Evolutionary conservation across 2,888 invertebrate genomes (phyloP).

Genomic region (Mythimna ferrago): DNA sequence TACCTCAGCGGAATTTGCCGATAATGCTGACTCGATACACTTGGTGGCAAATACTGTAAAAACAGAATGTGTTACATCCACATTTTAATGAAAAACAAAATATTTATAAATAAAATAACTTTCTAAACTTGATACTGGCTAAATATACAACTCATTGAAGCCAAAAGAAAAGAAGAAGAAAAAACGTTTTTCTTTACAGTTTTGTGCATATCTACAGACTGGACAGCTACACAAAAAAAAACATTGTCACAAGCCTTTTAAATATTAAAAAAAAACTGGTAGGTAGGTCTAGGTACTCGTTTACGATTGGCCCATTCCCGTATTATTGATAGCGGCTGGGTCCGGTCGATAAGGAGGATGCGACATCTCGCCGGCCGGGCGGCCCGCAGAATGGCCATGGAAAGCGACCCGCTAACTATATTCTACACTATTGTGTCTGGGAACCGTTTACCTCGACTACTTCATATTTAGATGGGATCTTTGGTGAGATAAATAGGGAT

Average conservation of each 20-base stretch:
- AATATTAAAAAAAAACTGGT: slow-evolving; percentile 2
- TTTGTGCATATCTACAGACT: too few relatives aligned
- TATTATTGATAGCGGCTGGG: slow-evolving; percentile 51
- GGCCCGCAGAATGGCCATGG: slow-evolving; percentile 20
- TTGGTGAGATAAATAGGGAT: not conserved
- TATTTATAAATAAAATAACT: too few relatives aligned
- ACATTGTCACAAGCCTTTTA: not conserved
- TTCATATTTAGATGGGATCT: not conserved
- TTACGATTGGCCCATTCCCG: slow-evolving; percentile 2
- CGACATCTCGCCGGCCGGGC: slow-evolving; percentile 33
- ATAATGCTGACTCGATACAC: too few relatives aligned
- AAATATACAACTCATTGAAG: too few relatives aligned
- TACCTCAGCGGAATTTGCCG: too few relatives aligned
- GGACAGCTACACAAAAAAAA: not conserved
- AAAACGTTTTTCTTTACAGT: too few relatives aligned
- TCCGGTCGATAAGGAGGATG: slow-evolving; percentile 55
- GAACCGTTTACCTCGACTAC: not conserved
- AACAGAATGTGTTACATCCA: too few relatives aligned
- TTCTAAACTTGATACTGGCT: too few relatives aligned
- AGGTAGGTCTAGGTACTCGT: not conserved
- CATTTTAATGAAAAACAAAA: too few relatives aligned
- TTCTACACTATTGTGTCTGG: slow-evolving; percentile 38
- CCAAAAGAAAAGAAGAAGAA: too few relatives aligned
- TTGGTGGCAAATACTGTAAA: too few relatives aligned
- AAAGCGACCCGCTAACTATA: slow-evolving; percentile 25